phyloP scores from a whole-genome alignment of 2,113 vertebrate species.

The Abramis brama region DNA sequence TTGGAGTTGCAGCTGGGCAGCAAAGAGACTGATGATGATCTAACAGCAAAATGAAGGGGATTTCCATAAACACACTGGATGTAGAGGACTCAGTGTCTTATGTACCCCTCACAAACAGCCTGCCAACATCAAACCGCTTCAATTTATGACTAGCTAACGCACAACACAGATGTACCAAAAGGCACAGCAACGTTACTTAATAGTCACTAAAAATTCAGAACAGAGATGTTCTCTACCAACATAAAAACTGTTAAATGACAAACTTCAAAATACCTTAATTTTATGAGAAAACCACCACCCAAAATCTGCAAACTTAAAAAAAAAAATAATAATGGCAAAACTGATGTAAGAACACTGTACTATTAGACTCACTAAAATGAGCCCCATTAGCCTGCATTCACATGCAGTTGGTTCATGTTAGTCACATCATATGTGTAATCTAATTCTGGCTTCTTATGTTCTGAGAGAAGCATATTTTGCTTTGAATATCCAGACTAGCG shows the following conservation, averaged over 20 bases:
- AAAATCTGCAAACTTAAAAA: background rate
- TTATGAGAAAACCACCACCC: background rate
- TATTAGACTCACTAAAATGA: background rate
- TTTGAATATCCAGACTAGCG: slow-evolving; percentile 54
- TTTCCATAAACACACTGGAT: slow-evolving; percentile 45
- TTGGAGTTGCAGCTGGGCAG: slow-evolving; percentile 45
- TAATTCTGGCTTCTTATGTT: slow-evolving; percentile 59
- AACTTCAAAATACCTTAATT: background rate
- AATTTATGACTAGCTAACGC: background rate
- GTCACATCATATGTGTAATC: slow-evolving; percentile 51
- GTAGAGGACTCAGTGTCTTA: slow-evolving; percentile 12
- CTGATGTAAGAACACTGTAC: slow-evolving; percentile 15
- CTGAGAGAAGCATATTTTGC: slow-evolving; percentile 57
- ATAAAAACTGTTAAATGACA: slow-evolving; percentile 6
- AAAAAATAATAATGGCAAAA: background rate
- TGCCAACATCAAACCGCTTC: slow-evolving; percentile 18
- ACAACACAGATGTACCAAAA: slow-evolving; percentile 18
- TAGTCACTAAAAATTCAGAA: background rate
- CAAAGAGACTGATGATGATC: slow-evolving; percentile 45
- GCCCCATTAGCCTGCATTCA: slow-evolving; percentile 24
- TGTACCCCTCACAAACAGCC: slow-evolving; percentile 14
- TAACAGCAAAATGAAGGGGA: slow-evolving; percentile 51
- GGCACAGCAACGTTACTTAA: slow-evolving; percentile 9
- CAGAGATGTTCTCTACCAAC: background rate
- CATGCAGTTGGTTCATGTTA: slow-evolving; percentile 66